These are phyloP conservation scores for Phasia obesa DNA, from an alignment of 2,888 invertebrate genomes.

Conservation along the genomic window DNA sequence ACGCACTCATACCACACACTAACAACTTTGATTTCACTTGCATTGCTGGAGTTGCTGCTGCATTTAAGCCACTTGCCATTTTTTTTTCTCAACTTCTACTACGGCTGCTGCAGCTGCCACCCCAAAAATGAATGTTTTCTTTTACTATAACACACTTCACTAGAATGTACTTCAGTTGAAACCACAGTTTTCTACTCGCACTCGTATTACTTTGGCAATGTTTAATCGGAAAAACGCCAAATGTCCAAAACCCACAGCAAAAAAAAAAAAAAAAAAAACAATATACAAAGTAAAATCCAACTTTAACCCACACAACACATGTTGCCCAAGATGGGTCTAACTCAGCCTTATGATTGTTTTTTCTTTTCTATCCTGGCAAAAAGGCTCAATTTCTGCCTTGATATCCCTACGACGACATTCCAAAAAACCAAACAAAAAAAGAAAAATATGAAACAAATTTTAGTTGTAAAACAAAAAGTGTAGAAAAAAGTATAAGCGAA, in stretches of 20 bases:
- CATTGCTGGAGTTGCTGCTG: slow-evolving; percentile 50
- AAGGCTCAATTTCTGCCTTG: slow-evolving; percentile 69
- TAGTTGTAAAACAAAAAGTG: slow-evolving; percentile 51
- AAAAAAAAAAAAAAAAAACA: slow-evolving; percentile 48
- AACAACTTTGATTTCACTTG: slow-evolving; percentile 27
- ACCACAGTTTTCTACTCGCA: slow-evolving; percentile 47
- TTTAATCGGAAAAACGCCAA: slow-evolving; percentile 37
- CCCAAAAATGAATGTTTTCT: slow-evolving; percentile 43
- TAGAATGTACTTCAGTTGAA: slow-evolving; percentile 38
- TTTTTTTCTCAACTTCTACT: slow-evolving; percentile 19
- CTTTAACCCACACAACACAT: slow-evolving; percentile 53
- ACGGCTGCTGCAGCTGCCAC: slow-evolving; percentile 33
- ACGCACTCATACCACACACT: slow-evolving; percentile 60
- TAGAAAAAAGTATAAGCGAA: slow-evolving; percentile 63
- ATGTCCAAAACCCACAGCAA: slow-evolving; percentile 47
- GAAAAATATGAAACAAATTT: slow-evolving; percentile 48
- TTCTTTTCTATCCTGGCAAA: slow-evolving; percentile 31
- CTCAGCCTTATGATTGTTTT: slow-evolving; percentile 48
- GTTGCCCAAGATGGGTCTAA: slow-evolving; percentile 55
- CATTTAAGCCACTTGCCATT: slow-evolving; percentile 33
- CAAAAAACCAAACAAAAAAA: slow-evolving; percentile 52
- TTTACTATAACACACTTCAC: slow-evolving; percentile 52
- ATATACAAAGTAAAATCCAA: slow-evolving; percentile 30
- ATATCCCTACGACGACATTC: slow-evolving; percentile 65
- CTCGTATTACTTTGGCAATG: slow-evolving; percentile 34